Conservation (phyloP, 2,113 vertebrate genomes). For the Xiphophorus maculatus region DNA sequence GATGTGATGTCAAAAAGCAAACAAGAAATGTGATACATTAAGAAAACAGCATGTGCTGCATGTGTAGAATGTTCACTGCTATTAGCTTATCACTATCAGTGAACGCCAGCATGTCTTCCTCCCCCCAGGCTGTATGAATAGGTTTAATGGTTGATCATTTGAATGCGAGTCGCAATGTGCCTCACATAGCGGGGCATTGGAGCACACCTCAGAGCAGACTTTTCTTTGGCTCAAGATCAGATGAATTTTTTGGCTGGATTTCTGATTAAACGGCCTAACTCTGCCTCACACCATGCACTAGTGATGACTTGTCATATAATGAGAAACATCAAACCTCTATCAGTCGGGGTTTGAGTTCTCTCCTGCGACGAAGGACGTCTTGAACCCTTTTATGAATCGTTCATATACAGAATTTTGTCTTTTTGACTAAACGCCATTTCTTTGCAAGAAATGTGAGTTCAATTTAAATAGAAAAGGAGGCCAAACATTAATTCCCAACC, state of each 20-base stretch:
- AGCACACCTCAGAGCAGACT: constrained; percentile 44
- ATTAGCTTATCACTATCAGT: constrained; percentile 18
- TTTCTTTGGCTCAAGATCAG: constrained; percentile 44
- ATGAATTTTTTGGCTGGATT: constrained; percentile 46
- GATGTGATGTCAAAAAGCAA: constrained; percentile 3
- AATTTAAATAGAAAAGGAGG: no score
- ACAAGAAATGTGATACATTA: constrained; percentile 20
- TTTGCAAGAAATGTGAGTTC: not conserved
- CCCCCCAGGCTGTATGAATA: constrained; percentile 22
- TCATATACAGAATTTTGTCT: not conserved
- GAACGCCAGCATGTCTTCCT: constrained; percentile 23
- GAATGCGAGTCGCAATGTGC: constrained; percentile 46
- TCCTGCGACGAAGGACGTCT: constrained; percentile 1
- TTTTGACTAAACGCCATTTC: not conserved
- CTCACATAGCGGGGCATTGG: constrained; percentile 31
- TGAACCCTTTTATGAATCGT: constrained; percentile 6
- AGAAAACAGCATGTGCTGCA: not conserved
- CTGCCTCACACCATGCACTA: constrained; percentile 24
- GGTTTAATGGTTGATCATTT: constrained; percentile 60
- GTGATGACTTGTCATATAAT: constrained; percentile 23
- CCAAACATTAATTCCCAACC: not conserved
- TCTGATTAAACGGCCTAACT: constrained; percentile 38
- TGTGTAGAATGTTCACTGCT: constrained; percentile 16
- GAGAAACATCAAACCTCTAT: not conserved
- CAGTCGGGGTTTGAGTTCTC: constrained; percentile 4